Evolutionary conservation across 2,797 vertebrate genomes (phyloP).

Genomic region (Peromyscus eremicus): DNA sequence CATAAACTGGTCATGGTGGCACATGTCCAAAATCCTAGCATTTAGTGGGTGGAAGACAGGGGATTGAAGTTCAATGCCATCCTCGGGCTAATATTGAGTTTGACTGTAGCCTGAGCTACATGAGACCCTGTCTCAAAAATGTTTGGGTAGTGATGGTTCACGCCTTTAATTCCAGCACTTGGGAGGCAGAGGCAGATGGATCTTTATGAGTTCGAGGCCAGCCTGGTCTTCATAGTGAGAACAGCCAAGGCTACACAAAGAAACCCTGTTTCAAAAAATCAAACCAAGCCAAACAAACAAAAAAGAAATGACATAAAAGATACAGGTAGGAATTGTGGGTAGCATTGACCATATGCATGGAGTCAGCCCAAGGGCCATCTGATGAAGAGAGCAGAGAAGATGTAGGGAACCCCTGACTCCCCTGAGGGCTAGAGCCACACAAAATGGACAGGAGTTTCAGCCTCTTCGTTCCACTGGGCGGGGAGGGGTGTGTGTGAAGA

Average conservation of each 20-base stretch:
- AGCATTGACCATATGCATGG: background rate
- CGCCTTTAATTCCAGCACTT: background rate
- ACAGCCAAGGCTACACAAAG: background rate
- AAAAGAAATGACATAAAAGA: background rate
- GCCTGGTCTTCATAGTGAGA: background rate
- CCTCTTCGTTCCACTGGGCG: background rate
- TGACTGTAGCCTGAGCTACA: background rate
- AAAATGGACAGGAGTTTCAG: constrained; percentile 6
- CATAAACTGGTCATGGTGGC: background rate
- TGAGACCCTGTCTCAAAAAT: background rate
- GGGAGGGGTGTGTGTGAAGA: background rate
- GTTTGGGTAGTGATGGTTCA: background rate
- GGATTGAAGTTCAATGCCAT: background rate
- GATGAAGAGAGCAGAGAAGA: background rate
- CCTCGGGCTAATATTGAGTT: background rate
- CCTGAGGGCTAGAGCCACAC: background rate
- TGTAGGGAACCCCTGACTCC: background rate
- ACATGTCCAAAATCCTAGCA: background rate
- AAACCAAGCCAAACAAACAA: background rate
- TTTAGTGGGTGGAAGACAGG: background rate
- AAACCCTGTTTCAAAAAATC: background rate
- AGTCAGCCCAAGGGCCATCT: background rate
- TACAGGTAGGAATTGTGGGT: background rate
- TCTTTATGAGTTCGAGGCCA: background rate
- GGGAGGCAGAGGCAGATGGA: background rate